Evolutionary conservation across 2,113 vertebrate species (phyloP).

Genomic region (Lutjanus erythropterus): DNA sequence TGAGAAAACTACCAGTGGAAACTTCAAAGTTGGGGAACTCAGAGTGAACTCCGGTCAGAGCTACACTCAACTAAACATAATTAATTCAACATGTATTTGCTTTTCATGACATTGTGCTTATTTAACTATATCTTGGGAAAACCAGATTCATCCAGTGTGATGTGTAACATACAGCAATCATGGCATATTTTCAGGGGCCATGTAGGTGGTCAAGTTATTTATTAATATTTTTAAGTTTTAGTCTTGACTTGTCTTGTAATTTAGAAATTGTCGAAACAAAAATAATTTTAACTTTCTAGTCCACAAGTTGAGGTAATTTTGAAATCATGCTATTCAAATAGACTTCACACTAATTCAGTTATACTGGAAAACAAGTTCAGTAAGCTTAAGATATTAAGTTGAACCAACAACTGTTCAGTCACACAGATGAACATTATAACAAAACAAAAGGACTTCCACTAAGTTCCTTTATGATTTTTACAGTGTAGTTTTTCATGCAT

Average conservation of each 20-base stretch:
- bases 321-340: too few species aligned
- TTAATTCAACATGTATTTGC: constrained; percentile 46
- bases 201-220: constrained; percentile 14
- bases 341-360: too few species aligned
- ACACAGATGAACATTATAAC: too few species aligned
- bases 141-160: constrained; percentile 25
- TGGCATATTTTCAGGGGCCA: not conserved
- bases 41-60: constrained; percentile 24
- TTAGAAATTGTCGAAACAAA: too few species aligned
- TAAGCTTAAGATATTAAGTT: too few species aligned
- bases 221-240: not conserved
- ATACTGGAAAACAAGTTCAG: too few species aligned
- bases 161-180: not conserved
- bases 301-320: too few species aligned
- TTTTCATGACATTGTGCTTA: constrained; percentile 44
- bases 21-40: constrained; percentile 14
- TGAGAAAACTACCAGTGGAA: constrained; percentile 9
- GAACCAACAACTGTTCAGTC: too few species aligned
- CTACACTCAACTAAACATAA: constrained; percentile 6
- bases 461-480: too few species aligned
- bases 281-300: too few species aligned
- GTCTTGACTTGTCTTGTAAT: not conserved
- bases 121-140: constrained; percentile 37
- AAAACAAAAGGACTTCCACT: too few species aligned
- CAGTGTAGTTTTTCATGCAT: too few species aligned